Evolutionary conservation across 1,140 invertebrate genomes (phyloP).

Genomic region (Dinoponera quadriceps): DNA sequence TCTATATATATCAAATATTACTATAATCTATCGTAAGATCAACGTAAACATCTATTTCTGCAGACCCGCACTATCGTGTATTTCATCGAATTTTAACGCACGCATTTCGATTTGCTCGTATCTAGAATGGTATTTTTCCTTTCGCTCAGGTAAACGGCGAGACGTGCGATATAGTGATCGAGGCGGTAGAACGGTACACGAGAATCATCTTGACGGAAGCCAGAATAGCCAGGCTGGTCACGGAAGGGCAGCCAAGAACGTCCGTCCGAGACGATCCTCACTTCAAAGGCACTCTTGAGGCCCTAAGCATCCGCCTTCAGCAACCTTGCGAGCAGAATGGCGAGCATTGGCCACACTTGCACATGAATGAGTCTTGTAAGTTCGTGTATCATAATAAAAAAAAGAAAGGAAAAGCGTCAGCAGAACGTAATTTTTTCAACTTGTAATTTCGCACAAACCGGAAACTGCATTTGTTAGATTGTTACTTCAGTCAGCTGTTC

Average conservation of each 20-base stretch:
- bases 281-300: conserved; percentile 81
- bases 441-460: neutral
- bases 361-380: conserved; percentile 91
- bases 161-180: conserved; percentile 87
- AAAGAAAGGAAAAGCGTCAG: too few species aligned
- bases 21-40: too few species aligned
- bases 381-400: conserved; percentile 59
- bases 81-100: too few species aligned
- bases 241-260: conserved; percentile 62
- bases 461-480: neutral
- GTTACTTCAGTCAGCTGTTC: neutral
- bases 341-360: conserved; percentile 86
- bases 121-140: conserved; percentile 36
- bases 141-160: conserved; percentile 76
- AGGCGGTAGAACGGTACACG: conserved; percentile 86
- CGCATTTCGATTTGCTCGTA: neutral
- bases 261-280: conserved; percentile 69
- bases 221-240: conserved; percentile 74
- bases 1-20: too few species aligned
- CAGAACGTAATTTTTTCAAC: neutral
- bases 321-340: conserved; percentile 85
- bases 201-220: conserved; percentile 82
- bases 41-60: too few species aligned
- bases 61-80: too few species aligned
- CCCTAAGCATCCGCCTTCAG: conserved; percentile 86